A percentile compares a stretch with the other conserved stretches of the same genome.
phyloP scores from a whole-genome alignment of 1,140 invertebrate species.

The Drosophila gunungcola region DNA sequence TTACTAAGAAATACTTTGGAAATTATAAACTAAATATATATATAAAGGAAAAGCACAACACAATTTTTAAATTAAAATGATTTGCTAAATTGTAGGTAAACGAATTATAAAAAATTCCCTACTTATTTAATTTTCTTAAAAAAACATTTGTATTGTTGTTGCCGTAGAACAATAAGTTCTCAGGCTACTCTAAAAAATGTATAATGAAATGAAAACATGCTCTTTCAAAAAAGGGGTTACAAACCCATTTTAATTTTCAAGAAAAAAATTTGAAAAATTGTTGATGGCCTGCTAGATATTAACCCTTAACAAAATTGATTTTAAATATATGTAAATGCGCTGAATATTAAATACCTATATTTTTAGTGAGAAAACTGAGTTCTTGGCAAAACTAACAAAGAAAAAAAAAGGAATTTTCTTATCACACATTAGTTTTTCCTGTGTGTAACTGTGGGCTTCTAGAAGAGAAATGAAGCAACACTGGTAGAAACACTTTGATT shows the following conservation, averaged over 20 bases:
- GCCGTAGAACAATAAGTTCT: too few species aligned
- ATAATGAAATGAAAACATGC: background rate
- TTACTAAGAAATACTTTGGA: too few species aligned
- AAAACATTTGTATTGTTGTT: background rate
- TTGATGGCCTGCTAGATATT: background rate
- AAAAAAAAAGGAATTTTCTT: background rate
- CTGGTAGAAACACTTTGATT: constrained; percentile 28
- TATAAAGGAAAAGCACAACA: too few species aligned
- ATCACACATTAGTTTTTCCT: background rate
- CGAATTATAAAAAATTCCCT: background rate
- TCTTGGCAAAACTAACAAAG: background rate
- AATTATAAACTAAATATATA: too few species aligned
- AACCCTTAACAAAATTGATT: background rate
- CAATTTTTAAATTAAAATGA: too few species aligned
- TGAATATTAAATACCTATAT: too few species aligned
- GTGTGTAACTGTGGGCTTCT: constrained; percentile 8
- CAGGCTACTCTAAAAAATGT: background rate
- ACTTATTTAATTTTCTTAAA: background rate
- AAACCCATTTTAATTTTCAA: background rate
- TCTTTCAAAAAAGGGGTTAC: background rate
- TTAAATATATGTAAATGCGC: background rate
- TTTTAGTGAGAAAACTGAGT: background rate
- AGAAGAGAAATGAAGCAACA: constrained; percentile 2
- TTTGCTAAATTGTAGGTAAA: too few species aligned
- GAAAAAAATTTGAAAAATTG: background rate